Evolutionary conservation across 2,888 invertebrate species (phyloP), one percentile per base, ranked within the genome.

Genomic region (Endotricha flammealis): DNA sequence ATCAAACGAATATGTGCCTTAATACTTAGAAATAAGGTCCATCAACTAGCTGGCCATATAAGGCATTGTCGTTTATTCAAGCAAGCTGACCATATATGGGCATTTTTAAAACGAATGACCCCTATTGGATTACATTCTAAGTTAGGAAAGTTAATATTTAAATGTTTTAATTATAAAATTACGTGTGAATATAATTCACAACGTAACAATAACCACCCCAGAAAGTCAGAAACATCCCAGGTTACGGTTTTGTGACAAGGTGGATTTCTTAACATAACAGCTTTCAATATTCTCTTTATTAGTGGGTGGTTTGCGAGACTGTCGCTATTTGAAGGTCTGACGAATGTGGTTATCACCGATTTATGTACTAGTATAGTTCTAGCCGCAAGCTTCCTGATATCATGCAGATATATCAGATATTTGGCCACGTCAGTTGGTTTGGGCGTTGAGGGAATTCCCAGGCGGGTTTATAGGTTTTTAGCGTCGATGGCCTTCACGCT

Each of bases 311-410:
- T 7, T 9, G 12, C 8, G 2, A 38, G 17, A 6, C 12, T 8
- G 10, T 33, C 17, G 2, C n/a, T 16, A 0, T 4, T 29, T 5
- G 5, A 2, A 4, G 46, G 48, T 3, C 41, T 38, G 1, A 28
- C 25, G 14, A 50, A 50, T 0, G 39, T 46, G 1, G 29, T 6
- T 0, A 46, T 29, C 0, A 39, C 43, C 0, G 47, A 50, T 31
- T 50, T 50, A 9, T 48, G 45, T 2, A 47, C 29, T 3, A 12
- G 7, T 11, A 50, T 44, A 0, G 50, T 50, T 1, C 29, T 40
- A 4, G 29, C 11, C 0, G 47, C 36, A 10, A 46, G 27, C 12
- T 48, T 46, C 1, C 4, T 11, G 0, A n/a, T 25, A 2, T 4
- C 30, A 27, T 32, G 12, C 1, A 51, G 44, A 27, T 29, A 36